Conservation (phyloP, 2,113 vertebrate genomes). For the Beaufortia kweichowensis region DNA sequence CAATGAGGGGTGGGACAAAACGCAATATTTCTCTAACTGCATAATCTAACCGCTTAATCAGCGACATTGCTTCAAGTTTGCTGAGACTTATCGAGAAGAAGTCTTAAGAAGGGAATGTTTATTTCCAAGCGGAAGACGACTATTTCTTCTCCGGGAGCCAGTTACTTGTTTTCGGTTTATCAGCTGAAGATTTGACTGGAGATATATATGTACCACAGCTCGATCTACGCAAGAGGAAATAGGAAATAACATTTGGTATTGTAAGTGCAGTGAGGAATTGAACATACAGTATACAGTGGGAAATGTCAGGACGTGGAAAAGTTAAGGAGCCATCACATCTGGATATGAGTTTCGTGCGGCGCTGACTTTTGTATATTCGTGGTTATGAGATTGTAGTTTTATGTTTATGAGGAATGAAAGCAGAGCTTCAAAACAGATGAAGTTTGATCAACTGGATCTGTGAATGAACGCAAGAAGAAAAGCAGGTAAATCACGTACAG, state of each 20-base stretch:
- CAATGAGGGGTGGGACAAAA: constrained; percentile 78
- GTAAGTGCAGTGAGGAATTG: neutral
- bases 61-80: constrained; percentile 38
- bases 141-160: constrained; percentile 40
- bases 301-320: constrained; percentile 58
- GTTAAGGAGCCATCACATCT: constrained; percentile 56
- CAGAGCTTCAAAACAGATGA: neutral
- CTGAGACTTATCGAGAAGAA: constrained; percentile 44
- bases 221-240: neutral
- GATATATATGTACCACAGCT: constrained; percentile 54
- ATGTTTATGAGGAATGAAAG: neutral
- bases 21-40: constrained; percentile 53
- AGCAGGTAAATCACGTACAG: constrained; percentile 17
- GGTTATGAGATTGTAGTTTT: neutral
- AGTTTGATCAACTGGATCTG: neutral
- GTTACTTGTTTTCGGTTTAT: constrained; percentile 61
- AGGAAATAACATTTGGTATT: neutral
- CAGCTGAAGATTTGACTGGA: constrained; percentile 66
- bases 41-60: constrained; percentile 69
- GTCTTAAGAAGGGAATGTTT: constrained; percentile 47
- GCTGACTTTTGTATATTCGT: neutral
- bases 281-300: constrained; percentile 20
- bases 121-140: constrained; percentile 57
- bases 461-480: constrained; percentile 1
- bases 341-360: constrained; percentile 18